A percentile compares a stretch with the other conserved stretches of the same genome.
Evolutionary conservation across 30 jellyfish, hydroid and myxozoan species (phyloP).

Genomic region (Cassiopea xamachana): DNA sequence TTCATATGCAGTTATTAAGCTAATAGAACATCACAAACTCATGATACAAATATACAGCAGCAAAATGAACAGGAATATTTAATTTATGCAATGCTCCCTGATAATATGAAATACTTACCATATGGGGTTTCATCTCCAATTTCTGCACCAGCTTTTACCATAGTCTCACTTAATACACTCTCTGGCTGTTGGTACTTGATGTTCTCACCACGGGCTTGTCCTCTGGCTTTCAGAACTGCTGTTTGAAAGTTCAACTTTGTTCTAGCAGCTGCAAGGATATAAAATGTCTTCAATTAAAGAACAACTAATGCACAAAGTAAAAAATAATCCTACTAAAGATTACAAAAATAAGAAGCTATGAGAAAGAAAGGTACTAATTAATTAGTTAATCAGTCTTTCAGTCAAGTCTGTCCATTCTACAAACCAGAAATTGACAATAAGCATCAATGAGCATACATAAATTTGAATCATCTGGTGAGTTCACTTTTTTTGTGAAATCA

Average conservation of each 20-base stretch:
- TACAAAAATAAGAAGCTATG: too few relatives aligned
- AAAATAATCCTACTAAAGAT: too few relatives aligned
- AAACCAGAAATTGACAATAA: too few relatives aligned
- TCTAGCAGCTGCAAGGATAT: constrained; percentile 76
- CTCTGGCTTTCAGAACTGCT: constrained; percentile 90
- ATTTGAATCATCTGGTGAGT: too few relatives aligned
- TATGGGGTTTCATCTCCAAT: constrained; percentile 88
- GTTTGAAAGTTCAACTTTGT: constrained; percentile 91
- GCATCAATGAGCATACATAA: too few relatives aligned
- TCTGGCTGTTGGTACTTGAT: constrained; percentile 92
- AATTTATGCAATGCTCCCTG: too few relatives aligned
- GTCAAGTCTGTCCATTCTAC: too few relatives aligned
- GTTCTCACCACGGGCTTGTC: constrained; percentile 87
- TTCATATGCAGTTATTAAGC: too few relatives aligned
- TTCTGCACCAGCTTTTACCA: constrained; percentile 75
- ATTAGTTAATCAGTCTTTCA: too few relatives aligned
- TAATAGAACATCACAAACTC: too few relatives aligned
- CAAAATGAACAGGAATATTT: not conserved
- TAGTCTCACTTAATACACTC: constrained; percentile 76
- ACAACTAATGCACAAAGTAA: not conserved
- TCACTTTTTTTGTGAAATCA: too few relatives aligned
- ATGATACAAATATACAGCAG: not conserved
- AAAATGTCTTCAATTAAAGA: not conserved
- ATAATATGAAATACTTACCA: constrained; percentile 49
- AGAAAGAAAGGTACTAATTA: too few relatives aligned